phyloP scores from a whole-genome alignment of 1,140 invertebrate species.

The Leptestheria dahalacensis region DNA sequence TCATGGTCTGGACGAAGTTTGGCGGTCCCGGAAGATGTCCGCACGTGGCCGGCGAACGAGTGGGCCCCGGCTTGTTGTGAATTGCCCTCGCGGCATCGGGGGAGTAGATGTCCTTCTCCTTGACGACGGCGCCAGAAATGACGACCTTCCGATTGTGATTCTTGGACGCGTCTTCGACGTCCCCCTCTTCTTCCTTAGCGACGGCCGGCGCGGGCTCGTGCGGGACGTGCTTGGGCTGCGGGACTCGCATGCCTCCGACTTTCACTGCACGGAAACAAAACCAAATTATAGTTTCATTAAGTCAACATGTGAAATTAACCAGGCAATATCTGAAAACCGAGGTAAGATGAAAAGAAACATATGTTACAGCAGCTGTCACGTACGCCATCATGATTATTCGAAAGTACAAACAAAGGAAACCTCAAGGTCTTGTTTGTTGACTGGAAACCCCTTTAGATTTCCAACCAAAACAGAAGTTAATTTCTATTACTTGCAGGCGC shows the following conservation, averaged over 20 bases:
- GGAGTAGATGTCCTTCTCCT: conserved; percentile 14
- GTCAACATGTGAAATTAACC: neutral
- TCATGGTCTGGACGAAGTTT: neutral
- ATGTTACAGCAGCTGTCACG: too few relatives aligned
- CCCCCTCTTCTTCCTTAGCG: neutral
- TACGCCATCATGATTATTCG: neutral
- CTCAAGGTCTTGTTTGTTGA: too few relatives aligned
- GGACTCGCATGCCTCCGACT: conserved; percentile 12
- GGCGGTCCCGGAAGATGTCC: neutral
- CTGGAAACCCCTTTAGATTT: too few relatives aligned
- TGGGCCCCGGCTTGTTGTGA: conserved; percentile 12
- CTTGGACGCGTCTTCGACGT: neutral
- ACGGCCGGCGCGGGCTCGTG: neutral
- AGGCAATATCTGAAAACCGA: neutral
- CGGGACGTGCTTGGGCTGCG: conserved; percentile 7
- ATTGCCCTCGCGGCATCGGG: conserved; percentile 13
- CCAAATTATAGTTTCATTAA: neutral
- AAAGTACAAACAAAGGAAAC: neutral
- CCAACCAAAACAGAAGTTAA: neutral
- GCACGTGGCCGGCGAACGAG: neutral
- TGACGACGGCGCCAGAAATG: conserved; percentile 12
- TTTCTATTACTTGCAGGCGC: conserved; percentile 10
- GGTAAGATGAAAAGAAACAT: too few relatives aligned
- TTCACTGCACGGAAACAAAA: conserved; percentile 6
- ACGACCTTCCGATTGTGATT: conserved; percentile 11